A percentile compares a stretch with the other conserved stretches of the same genome.
These are phyloP conservation scores for Lucilia sericata DNA, from an alignment of 1,140 invertebrate genomes.

Conservation along the genomic window DNA sequence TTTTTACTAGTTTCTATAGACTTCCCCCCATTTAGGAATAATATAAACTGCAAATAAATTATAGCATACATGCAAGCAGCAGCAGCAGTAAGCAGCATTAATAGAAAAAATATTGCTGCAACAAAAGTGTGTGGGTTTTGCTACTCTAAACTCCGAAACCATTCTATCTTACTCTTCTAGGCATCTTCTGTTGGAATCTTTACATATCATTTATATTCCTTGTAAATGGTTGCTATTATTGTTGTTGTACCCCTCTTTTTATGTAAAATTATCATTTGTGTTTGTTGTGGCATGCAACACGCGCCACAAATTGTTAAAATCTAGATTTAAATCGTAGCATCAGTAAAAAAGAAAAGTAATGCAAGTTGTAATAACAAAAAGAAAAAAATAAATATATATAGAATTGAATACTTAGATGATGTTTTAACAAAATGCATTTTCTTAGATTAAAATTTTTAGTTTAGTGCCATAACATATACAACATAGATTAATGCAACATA, in stretches of 20 bases:
- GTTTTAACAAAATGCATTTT: not conserved
- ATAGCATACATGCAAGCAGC: conserved; percentile 6
- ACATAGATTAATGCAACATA: too few relatives aligned
- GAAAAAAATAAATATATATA: too few relatives aligned
- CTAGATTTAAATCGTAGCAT: conserved; percentile 36
- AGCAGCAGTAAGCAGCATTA: not conserved
- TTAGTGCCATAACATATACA: too few relatives aligned
- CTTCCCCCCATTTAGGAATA: not conserved
- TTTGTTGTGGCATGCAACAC: conserved; percentile 42
- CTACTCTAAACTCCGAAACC: too few relatives aligned
- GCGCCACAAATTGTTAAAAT: conserved; percentile 41
- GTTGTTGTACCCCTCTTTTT: not conserved
- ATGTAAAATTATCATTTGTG: conserved; percentile 12
- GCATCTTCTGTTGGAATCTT: conserved; percentile 6
- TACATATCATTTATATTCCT: conserved; percentile 29
- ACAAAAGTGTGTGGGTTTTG: conserved; percentile 18
- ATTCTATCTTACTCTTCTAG: not conserved
- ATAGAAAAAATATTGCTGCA: not conserved
- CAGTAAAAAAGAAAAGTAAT: too few relatives aligned
- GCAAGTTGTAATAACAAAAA: too few relatives aligned
- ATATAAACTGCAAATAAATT: conserved; percentile 19
- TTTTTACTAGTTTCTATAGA: not conserved
- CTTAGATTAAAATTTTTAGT: not conserved
- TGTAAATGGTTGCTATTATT: not conserved
- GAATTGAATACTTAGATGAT: too few relatives aligned